Percentiles rank a stretch among this genome's conserved stretches.
These are phyloP conservation scores for Acrocyrtus sp. DNA, from an alignment of 2,888 invertebrate species.

Conservation along the genomic window DNA sequence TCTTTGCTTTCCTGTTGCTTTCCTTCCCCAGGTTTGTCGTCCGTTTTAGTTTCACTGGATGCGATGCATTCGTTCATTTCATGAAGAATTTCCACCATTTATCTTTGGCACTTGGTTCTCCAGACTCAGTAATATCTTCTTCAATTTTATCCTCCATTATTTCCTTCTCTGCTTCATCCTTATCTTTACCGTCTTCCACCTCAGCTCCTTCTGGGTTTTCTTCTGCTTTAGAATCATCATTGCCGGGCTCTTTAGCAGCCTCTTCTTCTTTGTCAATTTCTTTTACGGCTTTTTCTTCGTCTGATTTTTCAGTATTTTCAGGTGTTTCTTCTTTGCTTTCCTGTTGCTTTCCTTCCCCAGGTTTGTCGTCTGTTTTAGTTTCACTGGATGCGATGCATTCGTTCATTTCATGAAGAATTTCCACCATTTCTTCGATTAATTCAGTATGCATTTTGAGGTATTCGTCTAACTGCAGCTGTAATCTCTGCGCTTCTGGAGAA, in stretches of 20 bases:
- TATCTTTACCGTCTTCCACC: conserved; percentile 19
- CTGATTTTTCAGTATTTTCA: conserved; percentile 8
- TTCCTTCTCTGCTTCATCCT: conserved; percentile 22
- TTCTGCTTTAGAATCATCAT: conserved; percentile 7
- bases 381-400: conserved; percentile 50
- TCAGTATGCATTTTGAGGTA: conserved; percentile 39
- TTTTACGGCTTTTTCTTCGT: conserved; percentile 28
- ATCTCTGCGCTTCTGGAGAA: conserved; percentile 13
- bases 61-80: conserved; percentile 59
- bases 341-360: neutral
- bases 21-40: neutral
- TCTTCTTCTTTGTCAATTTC: conserved; percentile 3
- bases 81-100: conserved; percentile 42
- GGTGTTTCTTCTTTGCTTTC: conserved; percentile 20
- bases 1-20: conserved; percentile 17
- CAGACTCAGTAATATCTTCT: conserved; percentile 9
- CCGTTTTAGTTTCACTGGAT: conserved; percentile 1
- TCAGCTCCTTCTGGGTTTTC: neutral
- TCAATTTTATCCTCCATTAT: conserved; percentile 6
- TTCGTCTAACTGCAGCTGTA: conserved; percentile 26
- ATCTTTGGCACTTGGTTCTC: conserved; percentile 37
- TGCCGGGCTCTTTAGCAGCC: too few relatives aligned
- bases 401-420: conserved; percentile 54
- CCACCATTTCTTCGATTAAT: conserved; percentile 51
- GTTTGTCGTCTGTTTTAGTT: neutral